Evolutionary conservation across 2,888 invertebrate genomes (phyloP), one percentile per base, ranked within the genome.

Genomic region (Leptopilina drosophilae): DNA sequence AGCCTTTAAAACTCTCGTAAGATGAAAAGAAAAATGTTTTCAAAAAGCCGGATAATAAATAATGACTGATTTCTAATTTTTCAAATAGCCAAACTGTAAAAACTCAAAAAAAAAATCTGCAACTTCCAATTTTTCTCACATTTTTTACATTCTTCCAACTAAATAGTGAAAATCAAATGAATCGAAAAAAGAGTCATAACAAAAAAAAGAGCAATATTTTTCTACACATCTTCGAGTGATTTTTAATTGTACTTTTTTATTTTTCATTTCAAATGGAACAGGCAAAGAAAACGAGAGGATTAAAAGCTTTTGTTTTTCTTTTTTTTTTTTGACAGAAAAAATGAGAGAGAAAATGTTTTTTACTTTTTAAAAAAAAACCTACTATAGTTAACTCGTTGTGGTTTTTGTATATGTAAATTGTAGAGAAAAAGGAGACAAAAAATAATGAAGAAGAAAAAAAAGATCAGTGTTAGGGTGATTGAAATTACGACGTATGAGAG

Each of bases 401-500:
- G 53, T 73, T 56, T 49, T 49, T 33, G 12, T 73, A 33, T 73
- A 73, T 56, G 73, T 56, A 73, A 73, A 56, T 73, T 73, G 26
- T 73, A 73, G 33, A 42, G 8, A 73, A 40, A n/a, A 73, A 33
- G 33, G 53, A 56, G 77, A 78, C 64, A 81, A 46, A 62, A 20
- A 33, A 26, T 33, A 79, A 73, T 77, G 77, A 78, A 69, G 64
- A 77, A 82, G 20, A 20, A 20, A 78, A 77, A 65, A 9, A 49
- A 77, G 80, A 79, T 77, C 80, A 78, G 76, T 69, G 59, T 49
- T 64, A 82, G 79, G 82, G 82, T 82, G 76, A 82, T 83, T 82
- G 78, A 82, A 84, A 82, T 78, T 80, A 79, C 76, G 80, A 66
- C 79, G 49, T 73, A 85, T 82, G 84, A 83, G 81, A 82, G 83